Base-by-base conservation (phyloP, 2,797 vertebrate genomes). In the Fistularia tabacaria region DNA sequence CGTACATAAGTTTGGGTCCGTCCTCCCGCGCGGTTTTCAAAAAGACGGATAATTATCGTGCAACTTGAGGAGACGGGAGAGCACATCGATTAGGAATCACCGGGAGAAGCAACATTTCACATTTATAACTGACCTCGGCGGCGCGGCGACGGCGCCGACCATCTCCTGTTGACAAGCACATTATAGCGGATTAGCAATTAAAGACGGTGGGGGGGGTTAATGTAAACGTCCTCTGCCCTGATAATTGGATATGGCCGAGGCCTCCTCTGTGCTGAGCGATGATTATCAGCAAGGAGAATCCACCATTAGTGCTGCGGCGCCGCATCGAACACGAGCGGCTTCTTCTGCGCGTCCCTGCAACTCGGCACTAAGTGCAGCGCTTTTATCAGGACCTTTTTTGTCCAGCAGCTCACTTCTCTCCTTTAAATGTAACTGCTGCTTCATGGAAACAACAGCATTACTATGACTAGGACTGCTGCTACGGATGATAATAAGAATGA, bases 131-230 rank as follows among this genome's bases (percentile, higher is more conserved):
- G n/a, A n/a, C 13, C 13, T 46, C 12, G 9, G 37, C 36, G 49
- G 14, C 12, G 45, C 7, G 40, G 64, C 59, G 42, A n/a, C n/a
- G n/a, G 10, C 10, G 64, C 13, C 14, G 51, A 65, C 38, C 58
- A 52, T 63, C 49, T 54, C 14, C 52, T 59, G 59, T 73, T 70
- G 66, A 47, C 59, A 57, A 59, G 12, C 42, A 59, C 63, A 74
- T 80, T 76, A 81, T 52, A 70, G 59, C 69, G 78, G 72, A 82
- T 88, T 80, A 84, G 77, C 77, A 78, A 70, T 81, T 82, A 80
- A 82, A 79, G 54, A 63, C 57, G 53, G 38, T n/a, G 53, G 56
- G 56, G 74, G 51, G 59, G 76, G 36, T 49, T 9, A 57, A 56
- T 77, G 80, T 63, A 74, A 66, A 77, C 64, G 49, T 62, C 49